A percentile compares a stretch with the other conserved stretches of the same genome.
phyloP scores from a whole-genome alignment of 1,140 invertebrate species.

The Diuraphis noxia region DNA sequence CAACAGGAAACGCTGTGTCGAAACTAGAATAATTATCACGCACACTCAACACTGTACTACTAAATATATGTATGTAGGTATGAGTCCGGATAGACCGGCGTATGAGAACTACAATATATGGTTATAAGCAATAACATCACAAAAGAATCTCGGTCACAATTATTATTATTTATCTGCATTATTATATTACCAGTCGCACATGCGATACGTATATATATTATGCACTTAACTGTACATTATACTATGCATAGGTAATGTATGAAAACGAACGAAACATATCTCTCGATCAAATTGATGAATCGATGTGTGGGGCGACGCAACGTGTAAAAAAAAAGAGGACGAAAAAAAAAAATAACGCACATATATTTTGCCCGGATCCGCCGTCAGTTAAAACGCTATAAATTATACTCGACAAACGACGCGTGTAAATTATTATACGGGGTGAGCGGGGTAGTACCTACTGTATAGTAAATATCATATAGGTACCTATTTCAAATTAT shows the following conservation, averaged over 20 bases:
- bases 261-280: not conserved
- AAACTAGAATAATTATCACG: constrained; percentile 1
- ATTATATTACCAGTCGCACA: not conserved
- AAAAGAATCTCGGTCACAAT: constrained; percentile 6
- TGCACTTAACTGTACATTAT: no score
- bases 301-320: not conserved
- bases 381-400: constrained; percentile 8
- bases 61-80: not conserved
- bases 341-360: not conserved
- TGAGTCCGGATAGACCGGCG: not conserved
- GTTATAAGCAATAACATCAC: not conserved
- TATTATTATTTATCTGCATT: not conserved
- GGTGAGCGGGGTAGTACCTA: not conserved
- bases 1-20: constrained; percentile 5
- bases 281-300: not conserved
- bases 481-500: not conserved
- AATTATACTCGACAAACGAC: not conserved
- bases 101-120: not conserved
- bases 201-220: not conserved
- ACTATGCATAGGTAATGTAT: not conserved
- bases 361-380: constrained; percentile 21
- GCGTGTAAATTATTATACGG: not conserved
- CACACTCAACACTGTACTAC: not conserved
- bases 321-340: not conserved
- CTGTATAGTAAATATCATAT: no score